These are phyloP conservation scores for Apodemus sylvaticus DNA, from an alignment of 2,113 vertebrate species.

Conservation along the genomic window DNA sequence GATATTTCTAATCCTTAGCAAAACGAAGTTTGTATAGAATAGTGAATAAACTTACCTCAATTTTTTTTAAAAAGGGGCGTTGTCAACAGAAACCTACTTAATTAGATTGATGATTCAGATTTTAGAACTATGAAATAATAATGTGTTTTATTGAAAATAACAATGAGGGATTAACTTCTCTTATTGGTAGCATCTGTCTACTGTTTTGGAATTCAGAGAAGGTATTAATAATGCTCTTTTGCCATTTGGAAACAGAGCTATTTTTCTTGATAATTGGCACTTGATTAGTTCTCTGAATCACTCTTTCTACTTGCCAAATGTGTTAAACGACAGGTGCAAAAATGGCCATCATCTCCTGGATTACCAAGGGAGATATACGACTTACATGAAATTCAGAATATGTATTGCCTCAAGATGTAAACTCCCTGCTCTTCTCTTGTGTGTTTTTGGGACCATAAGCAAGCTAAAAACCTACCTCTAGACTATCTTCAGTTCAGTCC, in stretches of 20 bases:
- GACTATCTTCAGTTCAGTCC: not conserved
- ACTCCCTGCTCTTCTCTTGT: not conserved
- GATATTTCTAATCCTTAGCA: not conserved
- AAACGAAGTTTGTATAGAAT: not conserved
- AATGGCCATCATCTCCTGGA: not conserved
- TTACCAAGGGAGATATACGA: not conserved
- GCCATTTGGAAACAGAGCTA: conserved; percentile 52
- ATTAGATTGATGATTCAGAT: conserved; percentile 53
- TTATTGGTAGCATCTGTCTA: conserved; percentile 67
- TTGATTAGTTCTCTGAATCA: conserved; percentile 40
- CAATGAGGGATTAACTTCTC: conserved; percentile 25
- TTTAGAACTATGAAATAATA: conserved; percentile 24
- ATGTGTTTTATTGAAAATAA: conserved; percentile 47
- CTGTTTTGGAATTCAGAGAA: conserved; percentile 33
- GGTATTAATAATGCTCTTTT: conserved; percentile 61
- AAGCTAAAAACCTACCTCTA: not conserved
- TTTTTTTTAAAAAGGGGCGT: not conserved
- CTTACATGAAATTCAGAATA: conserved; percentile 9
- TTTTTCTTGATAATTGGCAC: conserved; percentile 33
- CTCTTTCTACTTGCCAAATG: not conserved
- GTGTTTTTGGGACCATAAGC: not conserved
- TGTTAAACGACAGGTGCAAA: conserved; percentile 40
- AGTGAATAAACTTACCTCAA: conserved; percentile 9
- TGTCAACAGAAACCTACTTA: conserved; percentile 57
- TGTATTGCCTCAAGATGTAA: not conserved